Conservation (phyloP, 2,113 vertebrate genomes). For the Boleophthalmus pectinirostris region DNA sequence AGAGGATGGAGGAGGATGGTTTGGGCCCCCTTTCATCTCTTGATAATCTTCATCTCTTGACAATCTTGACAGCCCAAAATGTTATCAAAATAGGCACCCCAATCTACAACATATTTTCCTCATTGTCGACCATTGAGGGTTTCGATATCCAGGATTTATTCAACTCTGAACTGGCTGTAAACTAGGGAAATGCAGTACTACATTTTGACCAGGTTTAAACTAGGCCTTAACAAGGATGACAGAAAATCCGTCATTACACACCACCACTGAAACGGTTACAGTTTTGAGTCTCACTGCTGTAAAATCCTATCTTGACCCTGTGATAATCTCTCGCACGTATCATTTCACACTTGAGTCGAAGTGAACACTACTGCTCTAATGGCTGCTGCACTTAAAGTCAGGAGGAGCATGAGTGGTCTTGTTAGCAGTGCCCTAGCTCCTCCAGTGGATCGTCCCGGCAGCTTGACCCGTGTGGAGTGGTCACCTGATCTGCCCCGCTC, state of each 20-base stretch:
- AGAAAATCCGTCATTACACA: background rate
- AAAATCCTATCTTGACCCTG: slow-evolving; percentile 63
- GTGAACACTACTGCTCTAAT: slow-evolving; percentile 68
- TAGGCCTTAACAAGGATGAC: background rate
- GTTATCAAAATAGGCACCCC: no score
- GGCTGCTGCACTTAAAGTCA: slow-evolving; percentile 69
- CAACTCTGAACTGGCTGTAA: no score
- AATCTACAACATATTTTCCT: no score
- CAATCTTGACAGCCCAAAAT: no score
- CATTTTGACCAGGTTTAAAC: no score
- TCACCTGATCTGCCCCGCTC: slow-evolving; percentile 65
- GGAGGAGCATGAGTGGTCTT: slow-evolving; percentile 61
- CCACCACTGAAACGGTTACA: background rate
- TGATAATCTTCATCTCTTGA: no score
- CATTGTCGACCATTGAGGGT: no score
- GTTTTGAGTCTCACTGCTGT: background rate
- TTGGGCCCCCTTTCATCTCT: no score
- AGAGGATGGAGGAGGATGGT: no score
- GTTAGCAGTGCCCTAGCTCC: slow-evolving; percentile 62
- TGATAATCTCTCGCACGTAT: slow-evolving; percentile 63
- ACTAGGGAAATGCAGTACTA: no score
- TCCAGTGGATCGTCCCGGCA: slow-evolving; percentile 62
- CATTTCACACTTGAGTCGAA: slow-evolving; percentile 63
- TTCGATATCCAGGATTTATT: no score
- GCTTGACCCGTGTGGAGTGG: slow-evolving; percentile 72